Base-by-base conservation (phyloP, 2,113 vertebrate species). In the Chloebia gouldiae region DNA sequence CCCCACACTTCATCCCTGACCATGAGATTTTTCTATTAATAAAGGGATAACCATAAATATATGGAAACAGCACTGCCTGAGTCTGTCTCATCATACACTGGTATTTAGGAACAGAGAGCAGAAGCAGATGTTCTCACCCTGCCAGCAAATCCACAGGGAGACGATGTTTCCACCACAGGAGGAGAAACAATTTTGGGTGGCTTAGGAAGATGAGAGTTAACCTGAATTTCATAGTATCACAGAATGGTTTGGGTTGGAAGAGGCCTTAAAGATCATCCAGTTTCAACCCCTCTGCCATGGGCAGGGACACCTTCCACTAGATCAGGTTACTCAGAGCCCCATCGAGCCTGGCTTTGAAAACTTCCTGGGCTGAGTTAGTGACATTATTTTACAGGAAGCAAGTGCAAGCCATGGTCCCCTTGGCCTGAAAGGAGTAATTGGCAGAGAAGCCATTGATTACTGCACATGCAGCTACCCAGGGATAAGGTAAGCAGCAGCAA, bases 361-460 rank as follows among this genome's bases (percentile, higher is more conserved):
- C 40, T 18, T 18, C 6, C 61, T 22, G 53, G 39, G 61, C 13
- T 31, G 18, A 40, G n/a, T 25, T 37, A 39, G 35, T 18, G 54
- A 49, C 35, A 20, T 14, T 28, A 22, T 63, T 90, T 60, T 30
- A 35, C 20, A 68, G 21, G 47, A 79, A 72, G 19, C 15, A 56
- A 82, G 24, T 1, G 18, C 1, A 2, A 45, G 35, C 37, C 11
- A 0, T 15, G 11, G 3, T 50, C 21, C 77, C 22, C 23, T 53
- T 15, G 28, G 35, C 20, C 56, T 70, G 28, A 39, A 56, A 57
- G 28, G 30, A 54, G 23, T 2, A 15, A 11, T 3, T 27, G 42
- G 24, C 18, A 53, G 56, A 86, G 50, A 70, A 84, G 23, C 24
- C 76, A 56, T 10, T 22, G n/a, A 54, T 68, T 17, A 21, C 5